Evolutionary conservation across 35 echinoderm and acorn worm species (phyloP).

Genomic region (Apostichopus parvimensis): DNA sequence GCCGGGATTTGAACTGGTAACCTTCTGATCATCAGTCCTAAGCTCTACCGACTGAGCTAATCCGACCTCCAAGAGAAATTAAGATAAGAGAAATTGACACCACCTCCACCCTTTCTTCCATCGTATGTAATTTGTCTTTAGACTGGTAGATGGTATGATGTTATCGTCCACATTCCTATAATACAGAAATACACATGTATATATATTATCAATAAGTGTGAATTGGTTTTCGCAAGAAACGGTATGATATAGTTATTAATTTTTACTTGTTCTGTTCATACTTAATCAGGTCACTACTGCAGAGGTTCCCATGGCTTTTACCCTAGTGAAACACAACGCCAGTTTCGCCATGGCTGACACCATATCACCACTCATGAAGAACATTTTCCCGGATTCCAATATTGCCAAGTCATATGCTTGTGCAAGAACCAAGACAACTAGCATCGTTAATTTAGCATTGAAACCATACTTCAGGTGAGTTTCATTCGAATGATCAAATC

Average conservation of each 20-base stretch:
- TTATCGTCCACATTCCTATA: too few relatives aligned
- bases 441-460: conserved; percentile 41
- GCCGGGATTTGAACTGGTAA: too few relatives aligned
- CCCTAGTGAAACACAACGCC: conserved; percentile 49
- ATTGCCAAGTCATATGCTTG: conserved; percentile 23
- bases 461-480: conserved; percentile 30
- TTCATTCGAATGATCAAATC: conserved; percentile 2
- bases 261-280: background rate
- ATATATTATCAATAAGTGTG: background rate
- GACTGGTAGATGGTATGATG: too few relatives aligned
- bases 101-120: background rate
- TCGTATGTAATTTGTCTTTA: too few relatives aligned
- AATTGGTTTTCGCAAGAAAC: background rate
- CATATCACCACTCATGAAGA: conserved; percentile 40
- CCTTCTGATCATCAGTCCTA: too few relatives aligned
- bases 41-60: too few relatives aligned
- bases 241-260: conserved; percentile 13
- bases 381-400: conserved; percentile 33
- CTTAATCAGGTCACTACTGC: conserved; percentile 34
- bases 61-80: too few relatives aligned
- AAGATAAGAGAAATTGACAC: conserved; percentile 10
- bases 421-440: conserved; percentile 48
- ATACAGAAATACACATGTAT: too few relatives aligned
- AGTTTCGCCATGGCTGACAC: conserved; percentile 33
- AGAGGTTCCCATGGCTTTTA: conserved; percentile 53